phyloP scores from a whole-genome alignment of 2,888 invertebrate species.

The Camptogramma bilineatum region DNA sequence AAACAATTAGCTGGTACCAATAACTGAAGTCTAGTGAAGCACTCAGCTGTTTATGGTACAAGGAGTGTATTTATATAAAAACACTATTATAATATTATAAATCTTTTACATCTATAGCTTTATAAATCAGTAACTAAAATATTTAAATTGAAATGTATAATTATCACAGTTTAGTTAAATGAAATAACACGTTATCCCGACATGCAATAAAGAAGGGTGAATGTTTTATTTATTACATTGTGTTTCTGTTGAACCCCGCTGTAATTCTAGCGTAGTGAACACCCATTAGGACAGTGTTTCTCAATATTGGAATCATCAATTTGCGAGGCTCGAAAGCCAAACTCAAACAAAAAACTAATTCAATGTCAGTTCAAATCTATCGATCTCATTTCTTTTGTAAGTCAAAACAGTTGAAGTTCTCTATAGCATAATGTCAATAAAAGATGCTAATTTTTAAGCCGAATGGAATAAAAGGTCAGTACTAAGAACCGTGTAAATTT shows the following conservation, averaged over 20 bases:
- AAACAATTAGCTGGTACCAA: too few relatives aligned
- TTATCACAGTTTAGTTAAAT: conserved; percentile 29
- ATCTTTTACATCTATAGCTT: not conserved
- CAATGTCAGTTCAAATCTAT: not conserved
- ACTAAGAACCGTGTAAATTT: too few relatives aligned
- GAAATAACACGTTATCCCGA: conserved; percentile 36
- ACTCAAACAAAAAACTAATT: not conserved
- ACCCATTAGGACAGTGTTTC: conserved; percentile 35
- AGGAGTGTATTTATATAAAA: not conserved
- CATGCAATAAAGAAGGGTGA: conserved; percentile 33
- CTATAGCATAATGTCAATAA: too few relatives aligned
- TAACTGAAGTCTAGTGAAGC: too few relatives aligned
- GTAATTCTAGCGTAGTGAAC: conserved; percentile 36
- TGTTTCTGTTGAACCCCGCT: conserved; percentile 36
- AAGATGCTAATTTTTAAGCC: too few relatives aligned
- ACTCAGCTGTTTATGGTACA: too few relatives aligned
- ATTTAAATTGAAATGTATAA: conserved; percentile 29
- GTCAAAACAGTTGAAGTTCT: not conserved
- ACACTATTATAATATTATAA: too few relatives aligned
- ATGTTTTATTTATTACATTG: conserved; percentile 35
- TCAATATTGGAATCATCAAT: conserved; percentile 28
- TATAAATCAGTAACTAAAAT: conserved; percentile 7
- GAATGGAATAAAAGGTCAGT: too few relatives aligned
- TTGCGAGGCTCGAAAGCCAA: not conserved
- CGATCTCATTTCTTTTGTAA: not conserved